Percentiles rank a stretch among this genome's conserved stretches.
These are phyloP conservation scores for Spheniscus humboldti DNA, from an alignment of 2,797 vertebrate genomes.

Conservation along the genomic window DNA sequence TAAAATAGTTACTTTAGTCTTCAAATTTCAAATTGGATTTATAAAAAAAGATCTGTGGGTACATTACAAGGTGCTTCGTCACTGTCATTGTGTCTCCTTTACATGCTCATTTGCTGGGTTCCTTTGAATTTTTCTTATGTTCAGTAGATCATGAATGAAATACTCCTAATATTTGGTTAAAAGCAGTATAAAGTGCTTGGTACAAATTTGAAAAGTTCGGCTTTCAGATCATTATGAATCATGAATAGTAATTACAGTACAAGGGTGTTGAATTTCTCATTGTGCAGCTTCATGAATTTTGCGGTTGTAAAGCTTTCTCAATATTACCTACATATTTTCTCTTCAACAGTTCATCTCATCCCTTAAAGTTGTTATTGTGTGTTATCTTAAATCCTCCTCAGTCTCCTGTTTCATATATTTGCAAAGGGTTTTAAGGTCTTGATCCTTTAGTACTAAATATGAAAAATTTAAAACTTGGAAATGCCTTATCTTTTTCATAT, in stretches of 20 bases:
- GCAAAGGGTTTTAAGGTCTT: background rate
- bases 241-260: background rate
- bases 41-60: slow-evolving; percentile 21
- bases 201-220: background rate
- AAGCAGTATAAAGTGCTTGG: background rate
- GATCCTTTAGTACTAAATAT: background rate
- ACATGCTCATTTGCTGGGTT: background rate
- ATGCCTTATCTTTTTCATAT: background rate
- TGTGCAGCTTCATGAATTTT: background rate
- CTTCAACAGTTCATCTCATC: background rate
- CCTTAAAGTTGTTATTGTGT: background rate
- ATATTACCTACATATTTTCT: background rate
- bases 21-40: slow-evolving; percentile 34
- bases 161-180: background rate
- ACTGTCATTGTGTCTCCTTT: background rate
- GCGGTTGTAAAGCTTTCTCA: background rate
- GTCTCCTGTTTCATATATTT: background rate
- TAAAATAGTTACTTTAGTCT: background rate
- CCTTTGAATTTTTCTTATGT: background rate
- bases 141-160: background rate
- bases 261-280: background rate
- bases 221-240: background rate
- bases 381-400: background rate
- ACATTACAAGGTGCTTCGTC: background rate
- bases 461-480: background rate